Evolutionary conservation across 1,140 invertebrate species (phyloP).

Genomic region (Gonioctena quinquepunctata): DNA sequence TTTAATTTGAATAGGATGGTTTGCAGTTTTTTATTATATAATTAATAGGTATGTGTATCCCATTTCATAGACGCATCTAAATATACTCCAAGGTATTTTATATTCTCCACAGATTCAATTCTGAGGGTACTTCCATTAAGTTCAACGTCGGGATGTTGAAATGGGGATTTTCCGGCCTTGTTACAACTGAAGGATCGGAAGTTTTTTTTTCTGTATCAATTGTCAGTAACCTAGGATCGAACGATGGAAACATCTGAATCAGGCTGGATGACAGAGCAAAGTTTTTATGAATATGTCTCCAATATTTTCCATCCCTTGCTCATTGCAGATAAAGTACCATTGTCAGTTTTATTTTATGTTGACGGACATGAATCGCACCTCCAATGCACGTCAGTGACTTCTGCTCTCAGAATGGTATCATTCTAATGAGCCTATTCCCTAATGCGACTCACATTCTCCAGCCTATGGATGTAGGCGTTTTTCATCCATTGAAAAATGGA

Average conservation of each 20-base stretch:
- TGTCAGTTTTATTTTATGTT: constrained; percentile 53
- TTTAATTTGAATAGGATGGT: no score
- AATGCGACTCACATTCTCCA: constrained; percentile 55
- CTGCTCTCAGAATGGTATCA: constrained; percentile 53
- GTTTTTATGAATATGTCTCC: constrained; percentile 56
- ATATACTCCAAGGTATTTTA: no score
- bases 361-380: constrained; percentile 56
- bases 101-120: no score
- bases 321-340: constrained; percentile 34
- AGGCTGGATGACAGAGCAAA: constrained; percentile 54
- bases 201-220: no score
- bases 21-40: no score
- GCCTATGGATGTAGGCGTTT: constrained; percentile 52
- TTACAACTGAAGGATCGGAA: no score
- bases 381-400: constrained; percentile 48
- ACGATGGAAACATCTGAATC: constrained; percentile 50
- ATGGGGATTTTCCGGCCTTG: no score
- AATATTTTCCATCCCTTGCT: constrained; percentile 50
- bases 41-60: no score
- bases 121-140: no score
- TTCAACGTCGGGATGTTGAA: no score
- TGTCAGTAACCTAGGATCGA: no score
- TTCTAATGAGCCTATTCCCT: constrained; percentile 49
- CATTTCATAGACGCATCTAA: no score
- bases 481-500: constrained; percentile 42